A percentile compares a stretch with the other conserved stretches of the same genome.
phyloP scores from a whole-genome alignment of 2,797 vertebrate genomes.

The Acanthopagrus latus region DNA sequence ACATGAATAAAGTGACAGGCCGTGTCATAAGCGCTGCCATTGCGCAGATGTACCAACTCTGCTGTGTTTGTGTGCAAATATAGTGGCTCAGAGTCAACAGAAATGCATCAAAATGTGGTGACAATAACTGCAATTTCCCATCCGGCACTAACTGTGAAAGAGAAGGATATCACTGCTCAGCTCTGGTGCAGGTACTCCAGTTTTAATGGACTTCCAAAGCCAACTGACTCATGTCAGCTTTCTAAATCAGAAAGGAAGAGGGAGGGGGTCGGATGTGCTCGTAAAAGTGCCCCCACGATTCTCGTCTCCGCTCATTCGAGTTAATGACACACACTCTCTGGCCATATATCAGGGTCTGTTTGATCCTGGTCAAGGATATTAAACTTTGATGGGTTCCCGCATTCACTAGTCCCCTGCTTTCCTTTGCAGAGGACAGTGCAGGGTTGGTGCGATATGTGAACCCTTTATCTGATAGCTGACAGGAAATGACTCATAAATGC shows the following conservation, averaged over 20 bases:
- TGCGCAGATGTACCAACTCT: constrained; percentile 29
- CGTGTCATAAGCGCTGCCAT: constrained; percentile 23
- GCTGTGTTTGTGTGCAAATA: constrained; percentile 60
- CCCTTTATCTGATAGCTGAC: constrained; percentile 46
- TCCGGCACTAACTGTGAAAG: background rate
- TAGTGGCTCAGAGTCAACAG: constrained; percentile 24
- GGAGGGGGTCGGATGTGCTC: constrained; percentile 50
- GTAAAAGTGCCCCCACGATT: constrained; percentile 72
- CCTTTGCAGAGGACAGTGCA: constrained; percentile 40
- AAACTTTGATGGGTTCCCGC: constrained; percentile 75
- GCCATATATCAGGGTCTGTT: constrained; percentile 75
- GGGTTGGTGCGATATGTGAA: constrained; percentile 47
- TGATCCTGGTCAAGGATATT: constrained; percentile 79
- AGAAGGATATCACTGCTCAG: constrained; percentile 19
- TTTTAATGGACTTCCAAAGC: constrained; percentile 72
- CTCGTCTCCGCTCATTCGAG: constrained; percentile 71
- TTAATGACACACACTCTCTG: constrained; percentile 75
- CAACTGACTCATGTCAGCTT: constrained; percentile 71
- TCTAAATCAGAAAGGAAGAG: constrained; percentile 76
- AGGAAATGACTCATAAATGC: constrained; percentile 61
- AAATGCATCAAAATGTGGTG: constrained; percentile 23
- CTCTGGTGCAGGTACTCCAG: constrained; percentile 56
- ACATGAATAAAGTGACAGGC: constrained; percentile 41
- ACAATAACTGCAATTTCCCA: constrained; percentile 37
- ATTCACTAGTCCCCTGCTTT: constrained; percentile 44